Base-by-base conservation (phyloP, 2,797 vertebrate genomes). In the Tiaroga cobitis region DNA sequence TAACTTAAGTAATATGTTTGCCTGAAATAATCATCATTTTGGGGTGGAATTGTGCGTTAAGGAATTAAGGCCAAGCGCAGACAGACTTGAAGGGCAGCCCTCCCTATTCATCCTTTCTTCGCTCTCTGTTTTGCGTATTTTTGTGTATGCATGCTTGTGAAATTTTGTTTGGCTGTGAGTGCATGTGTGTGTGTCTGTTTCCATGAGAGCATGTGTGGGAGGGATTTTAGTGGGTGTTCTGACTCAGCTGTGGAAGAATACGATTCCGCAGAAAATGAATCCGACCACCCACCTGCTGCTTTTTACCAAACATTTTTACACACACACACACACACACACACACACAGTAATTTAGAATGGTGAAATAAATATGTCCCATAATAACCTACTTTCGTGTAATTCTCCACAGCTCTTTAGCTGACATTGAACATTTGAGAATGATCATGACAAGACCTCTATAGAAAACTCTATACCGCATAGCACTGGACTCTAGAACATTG, bases 141-240 rank as follows among this genome's bases (percentile, higher is more conserved):
- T 80, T 80, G 67, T 72, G 54, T 85, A 51, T 13, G 21, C 51
- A 26, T 34, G 51, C 39, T 65, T 72, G 49, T 76, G 72, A 49
- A 32, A 77, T 69, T 51, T 75, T 46, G 51, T 67, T 61, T 56
- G 15, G 63, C 63, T 73, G 59, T n/a, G 80, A 51, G 16, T 73
- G 34, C 65, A 39, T 77, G 83, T 87, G 43, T 83, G 77, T 72
- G 67, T 80, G 75, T 54, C 41, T 77, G 86, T 79, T 76, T 85
- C 68, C 75, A 43, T 77, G 68, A 73, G 80, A 67, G 51, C 54
- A 54, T 41, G 76, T 72, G 81, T 81, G 75, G 78, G 87, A 76
- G 70, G 76, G 63, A 89, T 83, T 88, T 79, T 68, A 85, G 87
- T 88, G 87, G 87, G 87, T 88, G 84, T 85, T 85, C 74, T 88